phyloP scores from a whole-genome alignment of 2,113 vertebrate species.

The Ursus arctos region DNA sequence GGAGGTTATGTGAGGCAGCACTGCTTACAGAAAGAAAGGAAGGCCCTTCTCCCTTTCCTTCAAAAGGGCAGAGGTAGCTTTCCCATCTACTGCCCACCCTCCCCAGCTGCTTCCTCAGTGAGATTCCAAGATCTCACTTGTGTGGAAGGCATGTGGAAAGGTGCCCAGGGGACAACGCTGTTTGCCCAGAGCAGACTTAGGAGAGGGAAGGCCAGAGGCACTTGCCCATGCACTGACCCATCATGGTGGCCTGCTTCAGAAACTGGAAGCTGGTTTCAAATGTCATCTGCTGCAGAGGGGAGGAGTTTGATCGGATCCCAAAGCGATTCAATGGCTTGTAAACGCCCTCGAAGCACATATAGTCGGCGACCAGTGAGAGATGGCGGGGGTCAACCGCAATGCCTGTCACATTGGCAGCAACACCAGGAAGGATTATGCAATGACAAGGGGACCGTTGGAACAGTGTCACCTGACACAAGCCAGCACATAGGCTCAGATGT shows the following conservation, averaged over 20 bases:
- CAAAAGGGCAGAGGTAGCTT: background rate
- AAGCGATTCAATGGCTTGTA: conserved; percentile 96
- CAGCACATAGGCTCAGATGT: rapidly evolving
- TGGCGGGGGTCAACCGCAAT: conserved; percentile 97
- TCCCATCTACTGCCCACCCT: background rate
- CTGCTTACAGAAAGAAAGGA: background rate
- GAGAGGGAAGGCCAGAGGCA: background rate
- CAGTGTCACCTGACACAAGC: rapidly evolving
- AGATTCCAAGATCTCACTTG: background rate
- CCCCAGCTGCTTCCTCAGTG: rapidly evolving
- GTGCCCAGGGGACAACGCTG: background rate
- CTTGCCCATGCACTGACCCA: conserved; percentile 86
- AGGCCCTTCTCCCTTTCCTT: background rate
- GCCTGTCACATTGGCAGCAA: conserved; percentile 85
- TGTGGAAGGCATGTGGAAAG: rapidly evolving
- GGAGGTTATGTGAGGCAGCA: rapidly evolving
- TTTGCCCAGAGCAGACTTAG: background rate
- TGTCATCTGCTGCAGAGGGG: conserved; percentile 99
- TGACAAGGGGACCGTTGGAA: background rate
- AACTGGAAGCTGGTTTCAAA: conserved; percentile 99
- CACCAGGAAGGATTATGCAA: background rate
- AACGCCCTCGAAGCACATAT: conserved; percentile 98
- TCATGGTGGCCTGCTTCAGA: conserved; percentile 95
- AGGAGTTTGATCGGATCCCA: conserved; percentile 95
- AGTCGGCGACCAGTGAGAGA: conserved; percentile 97